Evolutionary conservation across 1,140 invertebrate genomes (phyloP).

Genomic region (Macrosteles quadrilineatus): DNA sequence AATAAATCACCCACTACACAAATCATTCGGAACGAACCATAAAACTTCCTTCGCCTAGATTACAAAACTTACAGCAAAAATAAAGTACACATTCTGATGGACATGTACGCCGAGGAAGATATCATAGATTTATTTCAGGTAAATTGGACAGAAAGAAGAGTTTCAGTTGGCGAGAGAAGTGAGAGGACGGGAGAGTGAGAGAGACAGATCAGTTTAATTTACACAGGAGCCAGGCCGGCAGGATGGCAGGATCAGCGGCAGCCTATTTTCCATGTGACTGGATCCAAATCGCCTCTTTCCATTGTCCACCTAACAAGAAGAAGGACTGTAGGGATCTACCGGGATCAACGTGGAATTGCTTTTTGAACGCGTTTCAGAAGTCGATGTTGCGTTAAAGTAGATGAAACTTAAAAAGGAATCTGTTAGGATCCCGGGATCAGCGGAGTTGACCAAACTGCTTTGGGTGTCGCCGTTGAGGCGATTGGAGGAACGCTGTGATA

Average conservation of each 20-base stretch:
- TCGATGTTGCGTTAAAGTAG: constrained; percentile 23
- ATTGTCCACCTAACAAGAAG: constrained; percentile 24
- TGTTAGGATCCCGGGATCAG: background rate
- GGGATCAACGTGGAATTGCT: constrained; percentile 26
- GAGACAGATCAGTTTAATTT: background rate
- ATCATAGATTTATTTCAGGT: too few species aligned
- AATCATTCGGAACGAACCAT: too few species aligned
- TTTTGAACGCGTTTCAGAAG: constrained; percentile 23
- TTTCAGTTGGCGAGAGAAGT: too few species aligned
- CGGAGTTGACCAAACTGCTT: background rate
- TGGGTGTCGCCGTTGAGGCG: background rate
- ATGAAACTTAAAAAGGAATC: constrained; percentile 24
- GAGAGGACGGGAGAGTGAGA: background rate
- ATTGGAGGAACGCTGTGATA: too few species aligned
- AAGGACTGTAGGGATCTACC: constrained; percentile 19
- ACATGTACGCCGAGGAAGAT: too few species aligned
- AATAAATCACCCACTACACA: too few species aligned
- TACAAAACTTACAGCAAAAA: too few species aligned
- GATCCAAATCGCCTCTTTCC: constrained; percentile 1
- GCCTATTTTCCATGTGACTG: constrained; percentile 20
- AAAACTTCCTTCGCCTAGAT: too few species aligned
- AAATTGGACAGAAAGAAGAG: too few species aligned
- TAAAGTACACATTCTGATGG: too few species aligned
- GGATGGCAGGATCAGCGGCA: constrained; percentile 9
- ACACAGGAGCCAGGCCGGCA: background rate